Evolutionary conservation across 1,140 invertebrate genomes (phyloP).

Genomic region (Heterodera carotae): DNA sequence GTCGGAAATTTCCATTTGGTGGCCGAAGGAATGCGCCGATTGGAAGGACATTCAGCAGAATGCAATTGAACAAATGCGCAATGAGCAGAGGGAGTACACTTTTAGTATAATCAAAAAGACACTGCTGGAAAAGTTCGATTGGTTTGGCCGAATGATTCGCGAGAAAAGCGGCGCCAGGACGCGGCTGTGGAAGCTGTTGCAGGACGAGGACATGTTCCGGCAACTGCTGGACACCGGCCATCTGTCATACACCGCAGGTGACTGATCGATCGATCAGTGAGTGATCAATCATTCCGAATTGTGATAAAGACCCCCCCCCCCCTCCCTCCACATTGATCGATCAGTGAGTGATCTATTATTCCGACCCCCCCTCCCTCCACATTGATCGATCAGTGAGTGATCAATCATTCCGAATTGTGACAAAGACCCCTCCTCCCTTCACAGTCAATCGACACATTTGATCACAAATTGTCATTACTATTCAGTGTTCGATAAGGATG

Average conservation of each 20-base stretch:
- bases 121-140: neutral
- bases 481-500: no score
- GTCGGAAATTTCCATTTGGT: neutral
- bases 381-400: no score
- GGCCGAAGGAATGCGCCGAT: neutral
- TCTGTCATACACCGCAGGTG: neutral
- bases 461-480: no score
- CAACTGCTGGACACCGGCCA: neutral
- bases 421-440: no score
- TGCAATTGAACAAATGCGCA: no score
- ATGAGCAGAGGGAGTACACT: neutral
- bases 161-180: neutral
- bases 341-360: neutral
- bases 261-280: neutral
- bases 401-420: neutral
- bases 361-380: no score
- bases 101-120: neutral
- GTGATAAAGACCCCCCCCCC: no score
- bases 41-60: neutral
- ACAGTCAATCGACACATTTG: no score
- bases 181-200: neutral
- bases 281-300: neutral
- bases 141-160: neutral
- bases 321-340: neutral
- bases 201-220: neutral